These are phyloP conservation scores for Mesochorus sp. DNA, from an alignment of 2,888 invertebrate genomes.

Conservation along the genomic window DNA sequence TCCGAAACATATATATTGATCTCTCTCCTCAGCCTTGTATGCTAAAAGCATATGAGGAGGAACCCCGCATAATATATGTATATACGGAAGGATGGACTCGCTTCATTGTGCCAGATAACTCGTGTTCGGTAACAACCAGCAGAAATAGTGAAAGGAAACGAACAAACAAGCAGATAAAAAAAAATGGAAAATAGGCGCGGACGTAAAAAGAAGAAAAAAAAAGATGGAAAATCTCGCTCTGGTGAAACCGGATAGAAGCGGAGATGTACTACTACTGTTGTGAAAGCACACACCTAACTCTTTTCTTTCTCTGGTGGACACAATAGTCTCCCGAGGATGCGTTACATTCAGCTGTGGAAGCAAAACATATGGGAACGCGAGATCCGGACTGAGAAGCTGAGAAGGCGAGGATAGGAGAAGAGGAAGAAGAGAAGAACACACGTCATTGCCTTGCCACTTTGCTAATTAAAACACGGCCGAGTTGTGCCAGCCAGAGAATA, in stretches of 20 bases:
- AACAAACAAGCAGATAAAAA: constrained; percentile 20
- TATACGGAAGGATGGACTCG: constrained; percentile 26
- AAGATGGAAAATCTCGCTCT: constrained; percentile 25
- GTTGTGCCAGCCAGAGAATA: constrained; percentile 9
- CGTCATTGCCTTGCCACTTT: constrained; percentile 69
- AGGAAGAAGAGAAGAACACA: not conserved
- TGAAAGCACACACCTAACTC: constrained; percentile 33
- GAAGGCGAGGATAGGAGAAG: not conserved
- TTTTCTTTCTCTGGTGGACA: constrained; percentile 57
- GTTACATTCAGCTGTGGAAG: constrained; percentile 50
- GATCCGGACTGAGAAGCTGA: constrained; percentile 8
- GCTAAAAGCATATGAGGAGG: constrained; percentile 49
- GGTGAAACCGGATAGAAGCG: constrained; percentile 12
- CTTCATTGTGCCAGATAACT: constrained; percentile 50
- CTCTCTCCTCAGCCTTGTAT: constrained; percentile 25
- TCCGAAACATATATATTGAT: not conserved
- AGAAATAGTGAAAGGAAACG: constrained; percentile 33
- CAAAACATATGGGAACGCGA: constrained; percentile 33
- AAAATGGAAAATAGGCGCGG: constrained; percentile 26
- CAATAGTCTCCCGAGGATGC: constrained; percentile 54
- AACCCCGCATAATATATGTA: no score
- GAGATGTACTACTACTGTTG: constrained; percentile 17
- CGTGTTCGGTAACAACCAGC: constrained; percentile 51
- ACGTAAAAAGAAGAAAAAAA: constrained; percentile 30
- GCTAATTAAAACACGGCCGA: constrained; percentile 72